A percentile compares a stretch with the other conserved stretches of the same genome.
Conservation (phyloP, 2,888 invertebrate genomes). For the Diaperis boleti region DNA sequence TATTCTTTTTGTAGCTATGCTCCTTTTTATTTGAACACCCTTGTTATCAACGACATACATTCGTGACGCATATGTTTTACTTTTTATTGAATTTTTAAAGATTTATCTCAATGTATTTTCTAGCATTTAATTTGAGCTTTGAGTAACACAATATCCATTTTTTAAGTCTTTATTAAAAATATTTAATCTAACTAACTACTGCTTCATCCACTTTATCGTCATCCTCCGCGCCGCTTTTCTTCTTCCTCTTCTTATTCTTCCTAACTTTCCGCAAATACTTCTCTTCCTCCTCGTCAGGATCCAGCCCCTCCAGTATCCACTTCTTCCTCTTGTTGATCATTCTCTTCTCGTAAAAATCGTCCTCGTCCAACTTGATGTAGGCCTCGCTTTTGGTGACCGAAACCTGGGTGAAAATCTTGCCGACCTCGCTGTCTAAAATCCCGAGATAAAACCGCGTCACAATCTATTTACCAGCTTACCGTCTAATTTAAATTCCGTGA, state of each 20-base stretch:
- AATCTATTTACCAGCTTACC: too few species aligned
- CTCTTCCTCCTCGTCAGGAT: slow-evolving; percentile 82
- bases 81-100: too few species aligned
- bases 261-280: slow-evolving; percentile 65
- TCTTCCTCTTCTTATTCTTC: slow-evolving; percentile 52
- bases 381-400: slow-evolving; percentile 93
- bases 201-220: neutral
- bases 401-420: slow-evolving; percentile 92
- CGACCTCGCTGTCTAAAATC: slow-evolving; percentile 83
- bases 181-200: too few species aligned
- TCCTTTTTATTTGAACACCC: too few species aligned
- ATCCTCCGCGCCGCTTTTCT: slow-evolving; percentile 44
- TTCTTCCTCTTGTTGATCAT: slow-evolving; percentile 89
- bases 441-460: neutral
- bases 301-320: slow-evolving; percentile 86
- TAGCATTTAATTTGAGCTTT: too few species aligned
- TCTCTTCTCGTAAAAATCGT: slow-evolving; percentile 89
- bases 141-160: too few species aligned
- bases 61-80: too few species aligned
- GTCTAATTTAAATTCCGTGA: slow-evolving; percentile 85
- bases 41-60: too few species aligned
- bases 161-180: too few species aligned
- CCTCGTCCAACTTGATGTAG: slow-evolving; percentile 90
- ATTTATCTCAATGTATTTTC: too few species aligned
- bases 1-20: too few species aligned